phyloP scores from a whole-genome alignment of 2,888 invertebrate genomes.

The Thymelicus lineola region DNA sequence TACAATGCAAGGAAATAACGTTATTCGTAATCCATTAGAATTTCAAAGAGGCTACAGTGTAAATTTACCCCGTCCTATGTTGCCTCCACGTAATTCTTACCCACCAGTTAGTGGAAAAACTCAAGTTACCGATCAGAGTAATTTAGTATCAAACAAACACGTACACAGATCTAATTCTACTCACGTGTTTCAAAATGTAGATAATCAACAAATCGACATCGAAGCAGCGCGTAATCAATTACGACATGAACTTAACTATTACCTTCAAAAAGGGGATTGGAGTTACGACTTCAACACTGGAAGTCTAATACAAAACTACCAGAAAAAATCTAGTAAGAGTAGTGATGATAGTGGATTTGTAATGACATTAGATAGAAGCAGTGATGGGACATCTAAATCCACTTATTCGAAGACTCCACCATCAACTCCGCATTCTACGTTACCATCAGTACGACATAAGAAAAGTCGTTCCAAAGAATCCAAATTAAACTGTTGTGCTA shows the following conservation, averaged over 20 bases:
- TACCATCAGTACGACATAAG: slow-evolving; percentile 78
- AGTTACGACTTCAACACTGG: slow-evolving; percentile 81
- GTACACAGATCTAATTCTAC: slow-evolving; percentile 87
- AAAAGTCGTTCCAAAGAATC: slow-evolving; percentile 80
- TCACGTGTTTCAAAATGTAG: slow-evolving; percentile 81
- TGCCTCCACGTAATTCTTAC: slow-evolving; percentile 87
- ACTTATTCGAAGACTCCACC: slow-evolving; percentile 81
- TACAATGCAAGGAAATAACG: slow-evolving; percentile 79
- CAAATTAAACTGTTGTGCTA: slow-evolving; percentile 69
- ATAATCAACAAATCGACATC: slow-evolving; percentile 71
- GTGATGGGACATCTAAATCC: slow-evolving; percentile 80
- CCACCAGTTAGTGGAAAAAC: slow-evolving; percentile 85
- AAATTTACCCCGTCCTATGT: slow-evolving; percentile 85
- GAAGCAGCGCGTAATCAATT: slow-evolving; percentile 79
- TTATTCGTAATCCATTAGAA: slow-evolving; percentile 83
- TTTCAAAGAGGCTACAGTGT: slow-evolving; percentile 84
- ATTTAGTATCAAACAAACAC: slow-evolving; percentile 80
- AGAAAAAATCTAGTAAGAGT: slow-evolving; percentile 81
- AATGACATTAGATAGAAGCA: slow-evolving; percentile 81
- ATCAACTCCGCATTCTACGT: slow-evolving; percentile 76
- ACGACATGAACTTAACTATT: slow-evolving; percentile 78
- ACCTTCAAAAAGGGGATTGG: slow-evolving; percentile 81
- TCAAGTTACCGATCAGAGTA: slow-evolving; percentile 81
- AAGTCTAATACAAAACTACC: slow-evolving; percentile 79
- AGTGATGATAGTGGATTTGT: slow-evolving; percentile 82